Conservation (phyloP, 1,140 invertebrate genomes). For the Ceratosolen fusciceps region DNA sequence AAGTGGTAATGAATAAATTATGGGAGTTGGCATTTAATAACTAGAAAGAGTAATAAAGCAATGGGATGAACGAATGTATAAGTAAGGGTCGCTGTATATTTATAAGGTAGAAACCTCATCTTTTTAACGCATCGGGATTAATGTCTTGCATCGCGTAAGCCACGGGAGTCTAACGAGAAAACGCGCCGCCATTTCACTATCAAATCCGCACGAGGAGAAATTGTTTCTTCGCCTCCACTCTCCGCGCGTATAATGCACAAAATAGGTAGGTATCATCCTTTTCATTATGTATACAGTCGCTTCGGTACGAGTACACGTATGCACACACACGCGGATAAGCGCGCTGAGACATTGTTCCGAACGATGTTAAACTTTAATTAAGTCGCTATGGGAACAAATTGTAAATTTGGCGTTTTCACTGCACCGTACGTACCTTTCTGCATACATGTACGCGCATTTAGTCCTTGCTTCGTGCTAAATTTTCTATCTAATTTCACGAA, state of each 20-base stretch:
- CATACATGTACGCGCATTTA: neutral
- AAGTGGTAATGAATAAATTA: neutral
- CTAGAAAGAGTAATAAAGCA: neutral
- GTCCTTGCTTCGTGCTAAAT: neutral
- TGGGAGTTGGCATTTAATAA: neutral
- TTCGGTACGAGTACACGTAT: neutral
- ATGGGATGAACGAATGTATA: neutral
- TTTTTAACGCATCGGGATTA: constrained; percentile 16
- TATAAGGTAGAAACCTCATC: constrained; percentile 4
- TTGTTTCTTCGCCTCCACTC: constrained; percentile 29
- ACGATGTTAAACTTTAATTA: constrained; percentile 37
- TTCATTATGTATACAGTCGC: neutral
- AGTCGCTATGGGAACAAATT: constrained; percentile 3
- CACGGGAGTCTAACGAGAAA: neutral
- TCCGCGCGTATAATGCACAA: neutral
- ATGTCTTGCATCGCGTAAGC: neutral
- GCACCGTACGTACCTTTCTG: neutral
- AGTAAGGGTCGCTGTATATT: too few relatives aligned
- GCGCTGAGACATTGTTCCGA: neutral
- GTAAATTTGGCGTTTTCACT: constrained; percentile 26
- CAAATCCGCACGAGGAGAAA: constrained; percentile 29
- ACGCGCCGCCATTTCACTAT: neutral
- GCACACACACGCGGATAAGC: neutral
- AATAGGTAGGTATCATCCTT: neutral
- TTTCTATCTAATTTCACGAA: neutral